Conservation (phyloP, 2,113 vertebrate genomes). For the Oryzias javanicus region DNA sequence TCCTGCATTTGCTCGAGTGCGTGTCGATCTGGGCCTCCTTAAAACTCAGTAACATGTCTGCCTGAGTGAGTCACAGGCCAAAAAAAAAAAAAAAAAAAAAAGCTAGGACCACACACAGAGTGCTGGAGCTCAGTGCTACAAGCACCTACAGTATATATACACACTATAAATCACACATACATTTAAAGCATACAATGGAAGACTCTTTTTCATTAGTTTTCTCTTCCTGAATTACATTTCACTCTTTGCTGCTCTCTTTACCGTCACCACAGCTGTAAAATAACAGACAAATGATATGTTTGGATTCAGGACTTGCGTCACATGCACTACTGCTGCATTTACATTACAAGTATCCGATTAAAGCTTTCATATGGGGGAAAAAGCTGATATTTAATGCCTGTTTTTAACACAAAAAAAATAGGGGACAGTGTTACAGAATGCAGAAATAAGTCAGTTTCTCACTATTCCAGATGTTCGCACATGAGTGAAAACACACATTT, state of each 20-base stretch:
- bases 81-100: constrained; percentile 15
- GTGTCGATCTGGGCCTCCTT: constrained; percentile 61
- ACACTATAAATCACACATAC: constrained; percentile 11
- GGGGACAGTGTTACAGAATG: background rate
- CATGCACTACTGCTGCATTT: constrained; percentile 27
- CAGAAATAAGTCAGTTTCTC: background rate
- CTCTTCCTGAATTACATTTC: constrained; percentile 3
- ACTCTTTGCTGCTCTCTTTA: background rate
- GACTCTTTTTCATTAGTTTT: constrained; percentile 15
- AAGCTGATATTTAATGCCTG: constrained; percentile 1
- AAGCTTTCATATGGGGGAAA: too few relatives aligned
- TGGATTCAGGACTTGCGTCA: constrained; percentile 45
- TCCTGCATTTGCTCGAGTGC: constrained; percentile 2
- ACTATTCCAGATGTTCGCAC: background rate
- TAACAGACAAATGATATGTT: constrained; percentile 52
- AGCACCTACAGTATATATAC: constrained; percentile 6
- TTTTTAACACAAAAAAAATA: background rate
- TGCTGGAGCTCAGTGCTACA: constrained; percentile 19
- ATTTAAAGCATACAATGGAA: constrained; percentile 6
- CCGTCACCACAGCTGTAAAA: constrained; percentile 27
- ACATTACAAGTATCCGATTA: too few relatives aligned
- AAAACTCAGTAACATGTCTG: constrained; percentile 68
- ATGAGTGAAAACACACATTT: background rate
- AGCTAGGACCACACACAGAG: constrained; percentile 76
- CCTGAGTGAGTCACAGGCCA: constrained; percentile 67